These are phyloP conservation scores for Carassius auratus DNA, from an alignment of 2,113 vertebrate species.

Conservation along the genomic window DNA sequence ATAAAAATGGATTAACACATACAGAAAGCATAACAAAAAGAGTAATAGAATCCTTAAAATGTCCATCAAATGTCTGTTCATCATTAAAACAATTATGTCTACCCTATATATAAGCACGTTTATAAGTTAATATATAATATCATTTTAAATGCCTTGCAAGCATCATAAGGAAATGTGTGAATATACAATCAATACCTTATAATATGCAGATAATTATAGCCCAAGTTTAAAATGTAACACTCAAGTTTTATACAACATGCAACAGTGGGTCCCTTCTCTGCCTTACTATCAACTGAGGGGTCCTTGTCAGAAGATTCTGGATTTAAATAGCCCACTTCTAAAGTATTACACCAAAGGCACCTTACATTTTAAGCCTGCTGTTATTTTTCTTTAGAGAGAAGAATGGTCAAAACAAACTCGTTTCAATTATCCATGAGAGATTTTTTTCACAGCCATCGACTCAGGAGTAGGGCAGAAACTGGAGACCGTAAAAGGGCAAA, in stretches of 20 bases:
- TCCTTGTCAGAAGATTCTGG: not conserved
- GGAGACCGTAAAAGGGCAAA: constrained; percentile 56
- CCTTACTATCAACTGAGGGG: not conserved
- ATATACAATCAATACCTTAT: not conserved
- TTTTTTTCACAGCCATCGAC: constrained; percentile 15
- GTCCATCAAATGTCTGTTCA: not conserved
- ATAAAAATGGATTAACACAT: not conserved
- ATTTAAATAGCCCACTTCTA: not conserved
- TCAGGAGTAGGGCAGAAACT: constrained; percentile 14
- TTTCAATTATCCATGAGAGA: not conserved
- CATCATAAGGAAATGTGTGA: not conserved
- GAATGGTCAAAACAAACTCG: not conserved
- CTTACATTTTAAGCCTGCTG: not conserved
- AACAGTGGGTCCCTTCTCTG: not conserved
- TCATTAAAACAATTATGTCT: too few relatives aligned
- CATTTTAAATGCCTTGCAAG: not conserved
- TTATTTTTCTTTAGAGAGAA: not conserved
- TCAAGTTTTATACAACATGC: not conserved
- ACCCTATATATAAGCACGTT: too few relatives aligned
- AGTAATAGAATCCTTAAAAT: not conserved
- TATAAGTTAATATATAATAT: too few relatives aligned
- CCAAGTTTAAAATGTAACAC: not conserved
- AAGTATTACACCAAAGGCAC: not conserved
- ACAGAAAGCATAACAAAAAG: not conserved
- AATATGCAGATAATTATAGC: not conserved